Conservation (phyloP, 2,113 vertebrate species). For the Callospermophilus lateralis region DNA sequence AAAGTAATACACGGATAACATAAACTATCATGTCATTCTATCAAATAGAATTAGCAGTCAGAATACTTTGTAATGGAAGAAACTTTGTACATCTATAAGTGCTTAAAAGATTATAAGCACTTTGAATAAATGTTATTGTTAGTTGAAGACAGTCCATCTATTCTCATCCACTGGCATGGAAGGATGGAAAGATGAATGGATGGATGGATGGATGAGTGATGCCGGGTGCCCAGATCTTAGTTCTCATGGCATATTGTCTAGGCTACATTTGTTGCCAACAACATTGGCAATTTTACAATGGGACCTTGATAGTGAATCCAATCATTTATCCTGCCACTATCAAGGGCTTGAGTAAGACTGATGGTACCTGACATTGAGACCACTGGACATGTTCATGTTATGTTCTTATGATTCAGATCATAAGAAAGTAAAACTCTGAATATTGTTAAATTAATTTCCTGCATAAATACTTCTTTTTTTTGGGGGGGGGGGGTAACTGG, state of each 20-base stretch:
- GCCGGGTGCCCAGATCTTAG: background rate
- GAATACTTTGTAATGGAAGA: background rate
- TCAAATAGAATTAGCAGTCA: conserved; percentile 15
- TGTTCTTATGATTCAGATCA: background rate
- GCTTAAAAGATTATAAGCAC: background rate
- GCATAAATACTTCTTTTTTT: background rate
- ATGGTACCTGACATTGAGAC: background rate
- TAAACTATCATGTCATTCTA: background rate
- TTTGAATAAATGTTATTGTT: background rate
- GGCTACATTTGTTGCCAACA: background rate
- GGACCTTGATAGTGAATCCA: background rate
- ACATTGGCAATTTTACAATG: background rate
- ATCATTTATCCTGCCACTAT: background rate
- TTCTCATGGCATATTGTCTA: background rate
- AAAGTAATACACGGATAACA: background rate
- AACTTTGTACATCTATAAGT: background rate
- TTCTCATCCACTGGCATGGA: background rate
- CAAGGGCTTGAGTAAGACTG: background rate
- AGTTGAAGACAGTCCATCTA: background rate
- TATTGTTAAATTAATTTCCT: background rate
- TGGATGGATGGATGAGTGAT: too few species aligned
- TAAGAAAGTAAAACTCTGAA: conserved; percentile 13
- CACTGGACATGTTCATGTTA: background rate
- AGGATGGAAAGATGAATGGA: too few species aligned
- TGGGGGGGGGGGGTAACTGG: too few species aligned